A percentile compares a stretch with the other conserved stretches of the same genome.
Conservation (phyloP, 2,113 vertebrate genomes). For the Saccopteryx leptura region DNA sequence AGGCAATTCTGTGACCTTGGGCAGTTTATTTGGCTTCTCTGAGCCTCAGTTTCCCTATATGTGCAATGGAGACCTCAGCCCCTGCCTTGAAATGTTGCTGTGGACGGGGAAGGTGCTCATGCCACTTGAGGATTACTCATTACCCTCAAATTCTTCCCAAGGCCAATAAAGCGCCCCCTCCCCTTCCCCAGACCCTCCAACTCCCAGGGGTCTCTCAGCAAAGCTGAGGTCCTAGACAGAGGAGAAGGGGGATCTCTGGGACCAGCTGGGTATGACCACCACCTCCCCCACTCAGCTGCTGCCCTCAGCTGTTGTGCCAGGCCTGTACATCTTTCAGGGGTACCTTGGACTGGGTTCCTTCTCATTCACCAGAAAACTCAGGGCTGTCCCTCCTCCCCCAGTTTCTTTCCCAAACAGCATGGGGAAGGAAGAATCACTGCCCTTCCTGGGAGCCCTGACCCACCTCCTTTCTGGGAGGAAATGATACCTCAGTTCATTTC, state of each 20-base stretch:
- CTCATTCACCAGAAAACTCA: background rate
- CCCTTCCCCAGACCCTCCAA: background rate
- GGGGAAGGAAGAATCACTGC: background rate
- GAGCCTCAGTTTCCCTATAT: background rate
- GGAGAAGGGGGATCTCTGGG: background rate
- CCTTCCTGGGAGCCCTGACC: background rate
- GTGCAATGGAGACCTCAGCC: background rate
- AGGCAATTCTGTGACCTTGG: background rate
- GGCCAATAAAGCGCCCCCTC: background rate
- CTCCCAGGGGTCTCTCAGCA: background rate
- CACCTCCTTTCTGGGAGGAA: background rate
- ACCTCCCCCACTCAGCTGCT: background rate
- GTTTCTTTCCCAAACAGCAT: background rate
- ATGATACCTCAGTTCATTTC: background rate
- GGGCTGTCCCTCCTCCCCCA: background rate
- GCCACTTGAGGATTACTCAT: background rate
- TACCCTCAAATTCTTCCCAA: background rate
- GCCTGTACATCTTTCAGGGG: background rate
- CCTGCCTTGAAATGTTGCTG: background rate
- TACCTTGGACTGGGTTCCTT: background rate
- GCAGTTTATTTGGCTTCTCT: background rate
- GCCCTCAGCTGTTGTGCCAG: background rate
- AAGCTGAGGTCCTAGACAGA: background rate
- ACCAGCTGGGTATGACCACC: background rate
- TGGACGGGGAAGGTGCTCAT: background rate